Base-by-base conservation (phyloP, 1,140 invertebrate genomes). In the Melipona quadrifasciata region DNA sequence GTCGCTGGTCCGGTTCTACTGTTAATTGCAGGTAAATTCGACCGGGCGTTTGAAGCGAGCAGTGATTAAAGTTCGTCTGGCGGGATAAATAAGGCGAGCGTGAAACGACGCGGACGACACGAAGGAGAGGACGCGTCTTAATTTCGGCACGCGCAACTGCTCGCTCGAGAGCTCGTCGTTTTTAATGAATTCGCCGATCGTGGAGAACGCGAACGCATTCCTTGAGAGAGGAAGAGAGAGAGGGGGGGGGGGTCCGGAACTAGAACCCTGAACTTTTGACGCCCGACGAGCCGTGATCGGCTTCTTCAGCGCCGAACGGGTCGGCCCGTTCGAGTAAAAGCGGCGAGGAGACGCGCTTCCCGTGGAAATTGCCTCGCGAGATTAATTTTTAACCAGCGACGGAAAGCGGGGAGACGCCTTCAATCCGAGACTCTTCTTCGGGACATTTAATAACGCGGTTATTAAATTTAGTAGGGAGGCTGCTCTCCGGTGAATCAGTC, bases 121-220 rank as follows among this genome's bases (percentile, higher is more conserved):
- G 57, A 34, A 24, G 14, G 1, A 16, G 3, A 24, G 53, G 10
- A 2, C 31, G 24, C 31, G 31, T 68, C 34, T 39, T 31, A 24
- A 31, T 21, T 68, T 68, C 1, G 24, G 34, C 34, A 39, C 11
- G 17, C 57, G 72, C 71, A 55, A 82, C 16, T 75, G 80, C 73
- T 53, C 39, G 70, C 61, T 83, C 74, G 73, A 83, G 81, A 31
- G 81, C 74, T 78, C 65, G 53, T 83, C 31, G 73, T 53, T 78
- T 78, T 83, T 83, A 61, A 70, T 70, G 73, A 82, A 77, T 70
- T n/a, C 64, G 2, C 51, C 64, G 73, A 82, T 82, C 53, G 72
- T 51, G 61, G 31, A n/a, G 34, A 75, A 82, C 71, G 58, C 58
- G n/a, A 61, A 61, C 58, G 58, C 81, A 5, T 39, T 39, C 6